Evolutionary conservation across 2,113 vertebrate species (phyloP).

Genomic region (Indri indri): DNA sequence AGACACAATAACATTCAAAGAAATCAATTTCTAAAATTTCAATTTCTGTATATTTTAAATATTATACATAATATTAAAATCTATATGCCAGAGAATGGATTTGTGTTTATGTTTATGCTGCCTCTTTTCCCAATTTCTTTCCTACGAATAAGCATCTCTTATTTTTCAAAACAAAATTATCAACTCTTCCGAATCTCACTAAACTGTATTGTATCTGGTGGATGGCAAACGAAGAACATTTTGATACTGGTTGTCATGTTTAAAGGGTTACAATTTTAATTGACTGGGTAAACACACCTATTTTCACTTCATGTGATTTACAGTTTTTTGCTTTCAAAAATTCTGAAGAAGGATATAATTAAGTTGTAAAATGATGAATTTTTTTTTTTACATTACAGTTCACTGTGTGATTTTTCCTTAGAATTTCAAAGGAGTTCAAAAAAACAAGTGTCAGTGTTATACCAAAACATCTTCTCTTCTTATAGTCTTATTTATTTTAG

Average conservation of each 20-base stretch:
- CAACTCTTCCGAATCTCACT: background rate
- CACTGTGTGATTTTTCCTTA: too few relatives aligned
- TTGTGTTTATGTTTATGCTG: background rate
- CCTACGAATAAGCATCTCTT: background rate
- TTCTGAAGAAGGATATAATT: too few relatives aligned
- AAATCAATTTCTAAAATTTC: background rate
- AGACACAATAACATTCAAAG: background rate
- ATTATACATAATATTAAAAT: background rate
- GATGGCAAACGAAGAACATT: background rate
- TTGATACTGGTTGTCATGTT: rapidly evolving
- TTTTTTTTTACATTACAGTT: too few relatives aligned
- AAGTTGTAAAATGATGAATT: too few relatives aligned
- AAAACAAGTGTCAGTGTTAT: too few relatives aligned
- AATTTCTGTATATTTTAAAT: background rate
- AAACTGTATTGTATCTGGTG: background rate
- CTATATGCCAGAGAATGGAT: background rate
- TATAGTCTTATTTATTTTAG: background rate
- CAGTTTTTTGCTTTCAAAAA: too few relatives aligned
- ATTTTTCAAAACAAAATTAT: background rate
- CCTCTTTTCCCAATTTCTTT: background rate
- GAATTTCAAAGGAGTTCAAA: too few relatives aligned
- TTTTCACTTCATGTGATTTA: too few relatives aligned
- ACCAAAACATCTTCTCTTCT: too few relatives aligned
- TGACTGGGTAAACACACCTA: too few relatives aligned
- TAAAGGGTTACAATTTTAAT: too few relatives aligned